Evolutionary conservation across 2,113 vertebrate species (phyloP).

Genomic region (rabbit (Oryctolagus cuniculus)): mOryCun1.1 NC_091442.1:48204001-48204500

Average conservation of each 20-base stretch:
- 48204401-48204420: not conserved
- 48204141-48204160: not conserved
- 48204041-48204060: not conserved
- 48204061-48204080: conserved; percentile 2
- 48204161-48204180: not conserved
- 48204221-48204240: conserved; percentile 28
- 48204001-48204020: conserved; percentile 11
- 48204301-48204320: conserved; percentile 19
- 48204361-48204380: not conserved
- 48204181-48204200: conserved; percentile 44
- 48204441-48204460: conserved; percentile 36
- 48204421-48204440: not conserved
- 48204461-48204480: conserved; percentile 43
- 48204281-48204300: not conserved
- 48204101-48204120: conserved; percentile 36
- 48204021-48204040: conserved; percentile 20
- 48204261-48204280: not conserved
- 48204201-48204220: not conserved
- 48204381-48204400: conserved; percentile 4
- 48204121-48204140: conserved; percentile 1
- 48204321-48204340: not conserved
- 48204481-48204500: conserved; percentile 42
- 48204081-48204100: not conserved
- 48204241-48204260: conserved; percentile 29
- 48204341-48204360: conserved; percentile 28